A percentile compares a stretch with the other conserved stretches of the same genome.
Evolutionary conservation across 1,140 invertebrate species (phyloP).

Genomic region (Solenopsis fugax): DNA sequence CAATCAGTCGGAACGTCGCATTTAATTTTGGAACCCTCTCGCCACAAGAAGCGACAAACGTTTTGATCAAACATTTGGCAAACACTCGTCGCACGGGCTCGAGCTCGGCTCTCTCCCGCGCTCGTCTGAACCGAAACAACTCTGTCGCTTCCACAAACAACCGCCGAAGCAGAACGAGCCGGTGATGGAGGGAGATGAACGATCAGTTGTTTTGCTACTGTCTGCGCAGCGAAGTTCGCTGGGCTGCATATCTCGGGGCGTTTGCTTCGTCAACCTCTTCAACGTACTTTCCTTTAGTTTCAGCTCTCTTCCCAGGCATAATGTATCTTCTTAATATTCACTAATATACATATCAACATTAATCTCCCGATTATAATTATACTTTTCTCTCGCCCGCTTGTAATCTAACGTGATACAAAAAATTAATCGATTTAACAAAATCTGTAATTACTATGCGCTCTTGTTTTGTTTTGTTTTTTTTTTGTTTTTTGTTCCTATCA

Average conservation of each 20-base stretch:
- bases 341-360: constrained; percentile 1
- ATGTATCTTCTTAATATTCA: constrained; percentile 13
- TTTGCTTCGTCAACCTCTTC: constrained; percentile 67
- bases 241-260: constrained; percentile 79
- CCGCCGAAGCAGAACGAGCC: constrained; percentile 73
- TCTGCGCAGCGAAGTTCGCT: constrained; percentile 75
- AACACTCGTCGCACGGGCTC: constrained; percentile 80
- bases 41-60: constrained; percentile 83
- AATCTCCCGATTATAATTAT: constrained; percentile 15
- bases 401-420: neutral
- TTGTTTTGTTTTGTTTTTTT: neutral
- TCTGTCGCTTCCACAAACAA: constrained; percentile 82
- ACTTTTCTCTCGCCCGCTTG: neutral
- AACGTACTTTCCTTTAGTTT: constrained; percentile 14
- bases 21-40: constrained; percentile 81
- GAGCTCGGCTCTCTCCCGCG: constrained; percentile 68
- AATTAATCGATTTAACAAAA: neutral
- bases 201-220: constrained; percentile 79
- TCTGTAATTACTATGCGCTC: neutral
- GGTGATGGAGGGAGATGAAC: constrained; percentile 61
- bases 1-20: constrained; percentile 79
- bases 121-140: constrained; percentile 77
- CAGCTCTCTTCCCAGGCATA: neutral
- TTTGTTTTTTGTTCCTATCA: constrained; percentile 6
- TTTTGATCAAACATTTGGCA: constrained; percentile 86